A percentile compares a stretch with the other conserved stretches of the same genome.
Evolutionary conservation across 1,140 invertebrate species (phyloP).

Genomic region (Drosophila bocki): DNA sequence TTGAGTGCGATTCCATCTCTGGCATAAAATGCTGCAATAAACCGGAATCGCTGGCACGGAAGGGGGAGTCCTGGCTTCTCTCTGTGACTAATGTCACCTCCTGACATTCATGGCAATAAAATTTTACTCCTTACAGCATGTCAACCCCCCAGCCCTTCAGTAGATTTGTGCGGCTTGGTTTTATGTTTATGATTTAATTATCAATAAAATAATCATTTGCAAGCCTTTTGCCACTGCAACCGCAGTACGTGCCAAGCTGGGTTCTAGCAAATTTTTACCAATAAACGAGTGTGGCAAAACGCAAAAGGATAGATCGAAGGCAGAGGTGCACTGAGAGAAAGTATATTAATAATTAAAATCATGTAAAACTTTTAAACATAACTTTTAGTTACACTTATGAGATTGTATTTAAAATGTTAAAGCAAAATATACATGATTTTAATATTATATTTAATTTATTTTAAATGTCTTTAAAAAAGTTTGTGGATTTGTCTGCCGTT

Average conservation of each 20-base stretch:
- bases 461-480: too few species aligned
- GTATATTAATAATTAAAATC: neutral
- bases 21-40: slow-evolving; percentile 68
- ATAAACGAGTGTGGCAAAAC: slow-evolving; percentile 48
- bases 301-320: slow-evolving; percentile 13
- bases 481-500: too few species aligned
- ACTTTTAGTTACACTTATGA: too few species aligned
- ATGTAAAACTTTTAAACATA: too few species aligned
- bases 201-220: slow-evolving; percentile 83
- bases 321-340: slow-evolving; percentile 32
- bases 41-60: slow-evolving; percentile 58
- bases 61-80: slow-evolving; percentile 1
- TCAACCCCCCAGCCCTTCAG: slow-evolving; percentile 17
- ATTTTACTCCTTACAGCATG: slow-evolving; percentile 62
- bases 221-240: slow-evolving; percentile 73
- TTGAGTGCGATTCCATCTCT: slow-evolving; percentile 57
- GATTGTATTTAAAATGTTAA: too few species aligned
- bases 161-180: slow-evolving; percentile 62
- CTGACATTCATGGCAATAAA: slow-evolving; percentile 76
- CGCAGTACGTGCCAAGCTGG: slow-evolving; percentile 70
- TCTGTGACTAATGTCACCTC: slow-evolving; percentile 72
- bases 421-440: too few species aligned
- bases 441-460: too few species aligned
- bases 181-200: slow-evolving; percentile 79
- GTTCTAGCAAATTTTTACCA: slow-evolving; percentile 65